Conservation (phyloP, 2,888 invertebrate species). For the Sthenelais limicola region DNA sequence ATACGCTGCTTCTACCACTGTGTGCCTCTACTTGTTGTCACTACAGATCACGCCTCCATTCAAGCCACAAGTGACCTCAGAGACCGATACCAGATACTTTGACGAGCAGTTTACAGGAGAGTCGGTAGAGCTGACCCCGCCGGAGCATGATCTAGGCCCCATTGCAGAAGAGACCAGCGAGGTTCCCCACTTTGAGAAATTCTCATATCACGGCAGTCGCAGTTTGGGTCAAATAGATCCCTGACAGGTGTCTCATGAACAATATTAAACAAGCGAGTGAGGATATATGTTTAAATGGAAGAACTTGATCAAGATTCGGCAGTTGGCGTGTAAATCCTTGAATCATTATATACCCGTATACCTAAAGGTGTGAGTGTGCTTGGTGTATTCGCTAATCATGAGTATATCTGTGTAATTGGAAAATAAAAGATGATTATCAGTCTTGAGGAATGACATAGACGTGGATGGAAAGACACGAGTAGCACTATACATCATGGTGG, state of each 20-base stretch:
- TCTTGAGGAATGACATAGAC: too few species aligned
- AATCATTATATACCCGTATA: too few species aligned
- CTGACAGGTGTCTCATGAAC: slow-evolving; percentile 1
- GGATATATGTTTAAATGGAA: too few species aligned
- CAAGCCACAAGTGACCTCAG: slow-evolving; percentile 84
- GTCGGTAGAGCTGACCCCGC: slow-evolving; percentile 67
- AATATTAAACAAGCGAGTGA: too few species aligned
- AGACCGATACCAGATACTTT: slow-evolving; percentile 98
- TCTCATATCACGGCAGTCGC: slow-evolving; percentile 77
- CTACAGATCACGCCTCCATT: slow-evolving; percentile 84
- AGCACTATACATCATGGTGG: too few species aligned
- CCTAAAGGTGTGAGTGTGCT: too few species aligned
- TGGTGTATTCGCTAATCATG: too few species aligned
- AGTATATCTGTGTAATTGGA: too few species aligned
- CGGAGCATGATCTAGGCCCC: slow-evolving; percentile 53
- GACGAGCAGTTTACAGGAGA: slow-evolving; percentile 96
- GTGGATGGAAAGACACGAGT: too few species aligned
- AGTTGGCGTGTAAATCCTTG: too few species aligned
- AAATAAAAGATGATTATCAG: too few species aligned
- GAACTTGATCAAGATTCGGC: too few species aligned
- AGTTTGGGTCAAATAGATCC: slow-evolving; percentile 45
- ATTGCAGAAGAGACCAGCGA: slow-evolving; percentile 75
- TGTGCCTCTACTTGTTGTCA: slow-evolving; percentile 47
- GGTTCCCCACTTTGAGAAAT: slow-evolving; percentile 82
- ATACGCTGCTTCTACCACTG: slow-evolving; percentile 24